These are phyloP conservation scores for Prionace glauca DNA, from an alignment of 2,797 vertebrate genomes.

Conservation along the genomic window DNA sequence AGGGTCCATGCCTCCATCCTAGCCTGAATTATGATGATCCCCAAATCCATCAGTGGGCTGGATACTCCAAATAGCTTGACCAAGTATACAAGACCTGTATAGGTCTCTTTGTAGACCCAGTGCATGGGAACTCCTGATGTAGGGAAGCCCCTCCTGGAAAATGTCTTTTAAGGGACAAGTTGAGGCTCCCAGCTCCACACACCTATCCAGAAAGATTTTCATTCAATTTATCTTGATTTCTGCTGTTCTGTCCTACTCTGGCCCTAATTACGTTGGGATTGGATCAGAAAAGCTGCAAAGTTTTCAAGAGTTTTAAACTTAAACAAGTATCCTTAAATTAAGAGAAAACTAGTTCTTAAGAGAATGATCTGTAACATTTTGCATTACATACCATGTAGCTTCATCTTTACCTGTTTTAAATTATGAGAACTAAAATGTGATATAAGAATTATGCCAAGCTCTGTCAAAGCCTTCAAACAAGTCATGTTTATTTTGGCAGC, in stretches of 20 bases:
- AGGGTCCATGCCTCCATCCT: background rate
- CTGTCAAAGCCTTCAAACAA: conserved; percentile 54
- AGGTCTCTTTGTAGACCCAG: background rate
- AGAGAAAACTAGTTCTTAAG: background rate
- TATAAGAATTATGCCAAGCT: conserved; percentile 40
- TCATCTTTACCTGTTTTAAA: conserved; percentile 7
- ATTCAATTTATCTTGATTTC: background rate
- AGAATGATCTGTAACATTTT: background rate
- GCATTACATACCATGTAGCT: background rate
- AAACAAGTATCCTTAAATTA: background rate
- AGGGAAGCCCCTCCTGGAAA: background rate
- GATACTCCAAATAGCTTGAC: background rate
- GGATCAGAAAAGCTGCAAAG: background rate
- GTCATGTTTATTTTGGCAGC: conserved; percentile 52
- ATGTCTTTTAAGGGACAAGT: background rate
- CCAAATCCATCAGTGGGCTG: background rate
- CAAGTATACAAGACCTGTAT: background rate
- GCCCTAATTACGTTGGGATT: background rate
- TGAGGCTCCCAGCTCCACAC: background rate
- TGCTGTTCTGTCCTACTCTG: background rate
- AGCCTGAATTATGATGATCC: background rate
- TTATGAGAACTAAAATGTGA: background rate
- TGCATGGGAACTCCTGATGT: background rate
- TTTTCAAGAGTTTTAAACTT: background rate
- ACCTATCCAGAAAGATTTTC: background rate